Evolutionary conservation across 2,797 vertebrate genomes (phyloP).

Genomic region (Platalea minor): DNA sequence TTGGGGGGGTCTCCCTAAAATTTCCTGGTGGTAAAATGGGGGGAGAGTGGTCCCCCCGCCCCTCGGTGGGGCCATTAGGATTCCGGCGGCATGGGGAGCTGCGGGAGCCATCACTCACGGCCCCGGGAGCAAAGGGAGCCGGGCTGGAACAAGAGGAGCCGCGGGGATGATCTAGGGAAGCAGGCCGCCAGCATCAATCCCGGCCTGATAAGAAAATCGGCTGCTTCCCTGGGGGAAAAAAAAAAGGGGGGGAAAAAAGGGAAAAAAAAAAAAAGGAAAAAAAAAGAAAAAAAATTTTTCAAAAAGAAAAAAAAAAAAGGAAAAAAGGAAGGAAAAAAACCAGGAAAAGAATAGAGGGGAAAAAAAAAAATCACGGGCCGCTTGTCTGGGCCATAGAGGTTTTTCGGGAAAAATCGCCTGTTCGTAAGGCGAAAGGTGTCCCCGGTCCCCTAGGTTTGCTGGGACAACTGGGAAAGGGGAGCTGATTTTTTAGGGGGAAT

Average conservation of each 20-base stretch:
- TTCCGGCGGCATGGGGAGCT: conserved; percentile 69
- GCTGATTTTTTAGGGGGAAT: accelerated
- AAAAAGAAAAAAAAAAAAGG: too few species aligned
- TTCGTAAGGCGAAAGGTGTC: neutral
- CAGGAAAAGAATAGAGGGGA: too few species aligned
- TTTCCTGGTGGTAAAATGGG: neutral
- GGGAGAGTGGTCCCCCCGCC: conserved; percentile 2
- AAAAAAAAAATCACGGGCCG: neutral
- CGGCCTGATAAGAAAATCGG: conserved; percentile 44
- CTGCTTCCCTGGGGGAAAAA: neutral
- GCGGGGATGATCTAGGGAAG: conserved; percentile 70
- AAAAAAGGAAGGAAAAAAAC: too few species aligned
- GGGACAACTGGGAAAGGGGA: neutral
- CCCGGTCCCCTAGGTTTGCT: neutral
- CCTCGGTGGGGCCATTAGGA: conserved; percentile 49
- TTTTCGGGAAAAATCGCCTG: neutral
- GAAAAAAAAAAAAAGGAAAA: accelerated
- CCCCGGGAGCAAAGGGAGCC: conserved; percentile 61
- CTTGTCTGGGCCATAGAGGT: conserved; percentile 17
- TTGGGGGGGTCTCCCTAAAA: neutral
- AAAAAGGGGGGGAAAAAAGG: too few species aligned
- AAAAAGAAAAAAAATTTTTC: too few species aligned
- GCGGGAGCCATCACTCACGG: conserved; percentile 73
- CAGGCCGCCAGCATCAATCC: conserved; percentile 63
- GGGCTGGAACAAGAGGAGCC: conserved; percentile 67